Evolutionary conservation across 2,888 invertebrate genomes (phyloP).

Genomic region (Andrena dorsata): DNA sequence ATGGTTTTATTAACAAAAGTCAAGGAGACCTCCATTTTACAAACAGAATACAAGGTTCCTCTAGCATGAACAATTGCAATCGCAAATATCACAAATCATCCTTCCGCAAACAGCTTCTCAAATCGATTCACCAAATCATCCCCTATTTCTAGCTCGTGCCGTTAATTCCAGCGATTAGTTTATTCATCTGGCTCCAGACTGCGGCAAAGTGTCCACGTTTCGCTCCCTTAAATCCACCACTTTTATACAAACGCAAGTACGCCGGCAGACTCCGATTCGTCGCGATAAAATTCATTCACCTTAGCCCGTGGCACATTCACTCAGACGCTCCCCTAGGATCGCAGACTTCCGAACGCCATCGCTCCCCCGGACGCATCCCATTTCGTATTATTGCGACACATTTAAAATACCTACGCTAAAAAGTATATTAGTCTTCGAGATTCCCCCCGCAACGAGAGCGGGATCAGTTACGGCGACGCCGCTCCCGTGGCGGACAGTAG

Average conservation of each 20-base stretch:
- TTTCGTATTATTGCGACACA: constrained; percentile 55
- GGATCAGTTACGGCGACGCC: background rate
- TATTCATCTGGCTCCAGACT: no score
- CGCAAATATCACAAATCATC: no score
- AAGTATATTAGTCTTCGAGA: constrained; percentile 39
- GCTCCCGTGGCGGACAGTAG: background rate
- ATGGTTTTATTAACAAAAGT: no score
- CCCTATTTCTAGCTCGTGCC: no score
- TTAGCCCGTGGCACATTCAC: constrained; percentile 1
- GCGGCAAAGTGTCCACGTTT: no score
- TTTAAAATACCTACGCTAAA: constrained; percentile 54
- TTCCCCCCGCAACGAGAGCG: background rate
- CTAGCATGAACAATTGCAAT: no score
- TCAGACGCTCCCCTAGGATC: background rate
- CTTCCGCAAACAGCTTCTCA: no score
- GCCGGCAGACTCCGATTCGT: background rate
- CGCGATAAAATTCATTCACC: constrained; percentile 21
- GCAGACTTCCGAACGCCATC: background rate
- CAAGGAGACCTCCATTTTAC: no score
- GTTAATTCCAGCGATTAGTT: no score
- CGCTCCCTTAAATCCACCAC: background rate
- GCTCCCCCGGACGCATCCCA: background rate
- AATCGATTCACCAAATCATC: no score
- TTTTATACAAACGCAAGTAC: background rate
- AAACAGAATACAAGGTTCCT: no score